These are phyloP conservation scores for Enoplosus armatus DNA, from an alignment of 2,797 vertebrate species.

Conservation along the genomic window DNA sequence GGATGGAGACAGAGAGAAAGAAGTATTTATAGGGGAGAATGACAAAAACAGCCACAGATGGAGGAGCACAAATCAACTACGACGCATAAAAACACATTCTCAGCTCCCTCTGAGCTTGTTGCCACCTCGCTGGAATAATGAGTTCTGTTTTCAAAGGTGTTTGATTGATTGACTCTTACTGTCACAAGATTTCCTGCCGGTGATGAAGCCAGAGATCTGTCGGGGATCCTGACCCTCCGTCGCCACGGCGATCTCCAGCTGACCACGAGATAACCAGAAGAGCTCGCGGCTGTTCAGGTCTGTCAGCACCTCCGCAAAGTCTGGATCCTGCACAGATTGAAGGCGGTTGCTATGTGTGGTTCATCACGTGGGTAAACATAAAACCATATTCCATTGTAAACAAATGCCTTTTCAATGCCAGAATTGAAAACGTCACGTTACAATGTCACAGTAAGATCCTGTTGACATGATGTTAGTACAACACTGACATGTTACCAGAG, in stretches of 20 bases:
- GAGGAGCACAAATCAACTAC: slow-evolving; percentile 29
- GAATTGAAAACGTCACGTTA: slow-evolving; percentile 38
- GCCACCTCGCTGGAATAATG: neutral
- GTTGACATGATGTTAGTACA: slow-evolving; percentile 42
- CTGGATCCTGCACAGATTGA: slow-evolving; percentile 86
- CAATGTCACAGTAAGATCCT: neutral
- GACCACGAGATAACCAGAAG: slow-evolving; percentile 93
- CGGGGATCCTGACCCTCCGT: slow-evolving; percentile 80
- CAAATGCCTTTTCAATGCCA: slow-evolving; percentile 15
- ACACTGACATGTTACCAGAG: slow-evolving; percentile 29
- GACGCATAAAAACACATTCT: slow-evolving; percentile 33
- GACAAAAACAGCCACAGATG: slow-evolving; percentile 68
- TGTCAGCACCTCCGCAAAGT: slow-evolving; percentile 94
- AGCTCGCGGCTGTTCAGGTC: slow-evolving; percentile 91
- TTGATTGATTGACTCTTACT: slow-evolving; percentile 85
- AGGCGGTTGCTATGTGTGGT: slow-evolving; percentile 4
- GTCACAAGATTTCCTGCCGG: slow-evolving; percentile 92
- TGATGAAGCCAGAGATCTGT: slow-evolving; percentile 90
- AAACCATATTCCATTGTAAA: slow-evolving; percentile 17
- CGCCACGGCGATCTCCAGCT: slow-evolving; percentile 90
- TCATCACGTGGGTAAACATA: slow-evolving; percentile 2
- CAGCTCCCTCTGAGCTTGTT: slow-evolving; percentile 5
- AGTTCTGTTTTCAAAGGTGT: too few species aligned
- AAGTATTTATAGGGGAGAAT: slow-evolving; percentile 63
- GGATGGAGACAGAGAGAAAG: slow-evolving; percentile 43